These are phyloP conservation scores for Leptoclinus maculatus DNA, from an alignment of 2,797 vertebrate species.

Conservation along the genomic window DNA sequence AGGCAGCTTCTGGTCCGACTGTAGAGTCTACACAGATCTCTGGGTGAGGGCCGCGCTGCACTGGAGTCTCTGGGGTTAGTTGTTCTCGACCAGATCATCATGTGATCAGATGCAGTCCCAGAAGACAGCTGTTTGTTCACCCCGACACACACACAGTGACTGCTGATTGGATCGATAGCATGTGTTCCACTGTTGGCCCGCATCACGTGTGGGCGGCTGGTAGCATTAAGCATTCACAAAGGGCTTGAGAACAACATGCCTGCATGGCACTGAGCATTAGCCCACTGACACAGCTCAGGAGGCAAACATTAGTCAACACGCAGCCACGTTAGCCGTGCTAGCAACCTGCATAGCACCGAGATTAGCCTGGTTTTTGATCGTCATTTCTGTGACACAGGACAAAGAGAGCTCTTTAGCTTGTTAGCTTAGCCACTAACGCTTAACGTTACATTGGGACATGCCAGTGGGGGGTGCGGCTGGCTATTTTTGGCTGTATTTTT, in stretches of 20 bases:
- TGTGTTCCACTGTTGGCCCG: constrained; percentile 6
- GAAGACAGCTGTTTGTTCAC: constrained; percentile 17
- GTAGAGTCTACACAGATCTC: constrained; percentile 1
- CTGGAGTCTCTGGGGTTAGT: constrained; percentile 15
- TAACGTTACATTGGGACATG: constrained; percentile 9
- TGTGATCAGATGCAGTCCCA: constrained; percentile 9
- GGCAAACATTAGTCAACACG: constrained; percentile 12
- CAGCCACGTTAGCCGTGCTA: constrained; percentile 3
- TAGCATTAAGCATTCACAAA: constrained; percentile 30
- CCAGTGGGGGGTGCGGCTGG: constrained; percentile 8
- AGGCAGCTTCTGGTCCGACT: constrained; percentile 31
- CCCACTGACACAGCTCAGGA: constrained; percentile 10
- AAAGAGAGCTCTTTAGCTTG: not conserved
- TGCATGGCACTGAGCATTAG: constrained; percentile 32
- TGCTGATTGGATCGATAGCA: constrained; percentile 32
- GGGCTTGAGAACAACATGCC: constrained; percentile 29
- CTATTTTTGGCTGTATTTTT: constrained; percentile 53
- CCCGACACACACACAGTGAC: constrained; percentile 16
- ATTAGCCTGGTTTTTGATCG: not conserved
- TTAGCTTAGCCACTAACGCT: constrained; percentile 19
- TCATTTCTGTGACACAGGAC: not conserved
- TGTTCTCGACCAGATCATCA: constrained; percentile 23
- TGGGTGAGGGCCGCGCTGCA: not conserved
- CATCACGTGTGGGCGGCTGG: constrained; percentile 24
- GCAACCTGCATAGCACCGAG: not conserved